Evolutionary conservation across 2,888 invertebrate genomes (phyloP).

Genomic region (Drosophila birchii): DNA sequence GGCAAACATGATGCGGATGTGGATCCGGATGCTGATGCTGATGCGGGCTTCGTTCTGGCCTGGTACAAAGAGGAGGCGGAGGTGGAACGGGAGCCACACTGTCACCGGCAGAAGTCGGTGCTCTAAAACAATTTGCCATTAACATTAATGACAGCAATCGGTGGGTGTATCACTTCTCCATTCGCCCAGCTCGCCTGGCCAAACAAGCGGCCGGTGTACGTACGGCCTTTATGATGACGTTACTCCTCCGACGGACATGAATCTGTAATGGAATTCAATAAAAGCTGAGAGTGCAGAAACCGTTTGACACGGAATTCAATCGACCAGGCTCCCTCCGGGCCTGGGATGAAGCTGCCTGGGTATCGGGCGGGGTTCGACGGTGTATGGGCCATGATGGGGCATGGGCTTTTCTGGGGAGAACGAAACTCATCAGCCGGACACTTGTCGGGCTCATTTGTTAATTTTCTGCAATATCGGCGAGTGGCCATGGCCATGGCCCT

Average conservation of each 20-base stretch:
- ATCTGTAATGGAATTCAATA: constrained; percentile 80
- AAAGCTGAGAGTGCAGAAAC: constrained; percentile 80
- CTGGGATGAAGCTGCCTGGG: not conserved
- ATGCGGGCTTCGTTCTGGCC: not conserved
- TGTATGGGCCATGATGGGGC: not conserved
- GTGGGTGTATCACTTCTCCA: constrained; percentile 31
- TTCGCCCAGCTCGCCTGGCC: constrained; percentile 38
- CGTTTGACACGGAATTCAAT: constrained; percentile 67
- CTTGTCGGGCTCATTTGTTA: constrained; percentile 77
- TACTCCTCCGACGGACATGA: constrained; percentile 65
- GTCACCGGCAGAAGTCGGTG: constrained; percentile 44
- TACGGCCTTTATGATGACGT: constrained; percentile 72
- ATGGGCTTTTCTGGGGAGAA: constrained; percentile 2
- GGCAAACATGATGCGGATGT: constrained; percentile 27
- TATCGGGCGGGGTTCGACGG: not conserved
- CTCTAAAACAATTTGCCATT: constrained; percentile 77
- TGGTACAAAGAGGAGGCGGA: not conserved
- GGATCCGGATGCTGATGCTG: not conserved
- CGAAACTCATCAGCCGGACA: constrained; percentile 46
- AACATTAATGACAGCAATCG: constrained; percentile 72
- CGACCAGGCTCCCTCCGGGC: constrained; percentile 14
- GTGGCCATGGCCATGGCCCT: constrained; percentile 31
- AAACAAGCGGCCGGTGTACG: constrained; percentile 25
- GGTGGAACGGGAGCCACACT: constrained; percentile 15
- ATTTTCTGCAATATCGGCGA: constrained; percentile 68